Evolutionary conservation across 1,140 invertebrate species (phyloP).

Genomic region (Micrasema minimum): DNA sequence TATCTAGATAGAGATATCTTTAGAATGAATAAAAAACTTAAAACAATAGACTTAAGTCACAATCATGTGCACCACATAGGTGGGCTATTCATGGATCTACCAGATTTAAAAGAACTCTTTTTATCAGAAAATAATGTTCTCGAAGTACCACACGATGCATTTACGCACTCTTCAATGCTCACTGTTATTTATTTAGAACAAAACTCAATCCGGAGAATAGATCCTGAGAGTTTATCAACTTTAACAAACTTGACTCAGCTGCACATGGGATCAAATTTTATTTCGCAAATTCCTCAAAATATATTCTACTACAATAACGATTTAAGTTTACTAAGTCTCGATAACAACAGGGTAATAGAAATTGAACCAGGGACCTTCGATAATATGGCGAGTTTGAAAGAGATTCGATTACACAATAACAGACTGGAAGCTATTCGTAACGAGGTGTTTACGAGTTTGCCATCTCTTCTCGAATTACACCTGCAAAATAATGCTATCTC

Average conservation of each 20-base stretch:
- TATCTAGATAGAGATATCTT: constrained; percentile 78
- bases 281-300: constrained; percentile 77
- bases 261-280: constrained; percentile 88
- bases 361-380: constrained; percentile 84
- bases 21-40: constrained; percentile 76
- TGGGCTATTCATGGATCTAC: constrained; percentile 82
- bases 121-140: constrained; percentile 92
- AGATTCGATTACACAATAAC: constrained; percentile 90
- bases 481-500: constrained; percentile 88
- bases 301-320: constrained; percentile 80
- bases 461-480: constrained; percentile 84
- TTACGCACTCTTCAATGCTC: constrained; percentile 79
- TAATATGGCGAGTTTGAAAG: constrained; percentile 77
- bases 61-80: constrained; percentile 89
- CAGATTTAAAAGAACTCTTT: constrained; percentile 81
- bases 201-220: constrained; percentile 84
- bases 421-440: constrained; percentile 77
- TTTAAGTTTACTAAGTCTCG: constrained; percentile 86
- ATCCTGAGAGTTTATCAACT: constrained; percentile 77
- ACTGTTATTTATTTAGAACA: constrained; percentile 88
- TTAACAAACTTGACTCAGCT: constrained; percentile 82
- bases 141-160: constrained; percentile 83
- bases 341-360: constrained; percentile 88
- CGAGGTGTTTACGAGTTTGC: constrained; percentile 83
- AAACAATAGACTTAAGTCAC: constrained; percentile 86